Conservation (phyloP, 2,888 invertebrate species). For the Cetonia aurata region DNA sequence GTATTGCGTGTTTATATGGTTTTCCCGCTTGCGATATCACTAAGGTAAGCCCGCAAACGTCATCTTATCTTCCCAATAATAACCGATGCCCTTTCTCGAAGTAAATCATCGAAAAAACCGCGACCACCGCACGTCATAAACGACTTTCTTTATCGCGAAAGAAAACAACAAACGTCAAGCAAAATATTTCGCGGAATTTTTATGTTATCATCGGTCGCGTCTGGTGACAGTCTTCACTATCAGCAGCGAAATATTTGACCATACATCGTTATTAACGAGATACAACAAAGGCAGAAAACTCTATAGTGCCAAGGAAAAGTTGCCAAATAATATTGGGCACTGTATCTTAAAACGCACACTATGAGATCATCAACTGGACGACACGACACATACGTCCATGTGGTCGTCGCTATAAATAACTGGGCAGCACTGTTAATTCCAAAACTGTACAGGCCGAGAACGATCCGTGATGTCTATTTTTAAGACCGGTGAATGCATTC, state of each 20-base stretch:
- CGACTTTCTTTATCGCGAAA: slow-evolving; percentile 4
- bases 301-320: neutral
- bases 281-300: neutral
- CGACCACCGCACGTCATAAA: neutral
- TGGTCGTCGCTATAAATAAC: slow-evolving; percentile 21
- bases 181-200: slow-evolving; percentile 16
- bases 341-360: slow-evolving; percentile 1
- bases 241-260: neutral
- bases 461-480: slow-evolving; percentile 25
- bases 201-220: neutral
- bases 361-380: slow-evolving; percentile 31
- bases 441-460: slow-evolving; percentile 24
- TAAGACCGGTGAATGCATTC: slow-evolving; percentile 27
- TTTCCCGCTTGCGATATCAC: neutral
- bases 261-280: no score
- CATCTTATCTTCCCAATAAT: slow-evolving; percentile 12
- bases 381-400: slow-evolving; percentile 11
- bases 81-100: neutral
- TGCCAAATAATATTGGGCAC: slow-evolving; percentile 15
- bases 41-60: slow-evolving; percentile 13
- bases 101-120: slow-evolving; percentile 29
- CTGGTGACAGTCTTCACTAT: neutral
- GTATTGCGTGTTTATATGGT: no score
- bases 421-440: slow-evolving; percentile 24
- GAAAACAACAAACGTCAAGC: slow-evolving; percentile 10